Conservation (phyloP, 2,888 invertebrate species). For the Chouioia cunea region DNA sequence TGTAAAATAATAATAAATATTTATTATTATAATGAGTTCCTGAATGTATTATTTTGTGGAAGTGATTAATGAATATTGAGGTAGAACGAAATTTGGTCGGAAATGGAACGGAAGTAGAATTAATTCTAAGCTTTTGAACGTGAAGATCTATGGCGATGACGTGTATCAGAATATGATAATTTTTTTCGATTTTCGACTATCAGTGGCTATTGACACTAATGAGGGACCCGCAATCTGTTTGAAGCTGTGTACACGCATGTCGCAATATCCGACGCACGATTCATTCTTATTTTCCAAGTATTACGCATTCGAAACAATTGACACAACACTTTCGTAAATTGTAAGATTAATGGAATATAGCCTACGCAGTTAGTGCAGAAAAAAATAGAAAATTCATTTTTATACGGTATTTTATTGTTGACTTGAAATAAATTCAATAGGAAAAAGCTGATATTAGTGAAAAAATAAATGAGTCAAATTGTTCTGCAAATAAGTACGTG, state of each 20-base stretch:
- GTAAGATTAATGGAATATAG: too few relatives aligned
- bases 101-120: slow-evolving; percentile 41
- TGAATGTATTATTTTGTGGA: too few relatives aligned
- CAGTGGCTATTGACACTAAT: slow-evolving; percentile 52
- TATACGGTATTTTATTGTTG: too few relatives aligned
- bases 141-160: slow-evolving; percentile 44
- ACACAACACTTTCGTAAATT: slow-evolving; percentile 15
- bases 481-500: too few relatives aligned
- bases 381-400: too few relatives aligned
- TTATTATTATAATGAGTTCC: too few relatives aligned
- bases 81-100: slow-evolving; percentile 42
- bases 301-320: slow-evolving; percentile 19
- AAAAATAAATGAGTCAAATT: too few relatives aligned
- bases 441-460: too few relatives aligned
- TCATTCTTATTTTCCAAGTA: slow-evolving; percentile 18
- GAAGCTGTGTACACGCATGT: slow-evolving; percentile 19
- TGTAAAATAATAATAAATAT: too few relatives aligned
- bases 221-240: slow-evolving; percentile 45
- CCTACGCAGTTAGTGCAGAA: too few relatives aligned
- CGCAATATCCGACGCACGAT: slow-evolving; percentile 21
- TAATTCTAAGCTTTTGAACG: slow-evolving; percentile 32
- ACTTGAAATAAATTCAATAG: too few relatives aligned
- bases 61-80: too few relatives aligned
- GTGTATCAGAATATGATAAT: slow-evolving; percentile 63
- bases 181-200: slow-evolving; percentile 65